phyloP scores from a whole-genome alignment of 2,797 vertebrate species.

The Bryconaethiops microstoma region DNA sequence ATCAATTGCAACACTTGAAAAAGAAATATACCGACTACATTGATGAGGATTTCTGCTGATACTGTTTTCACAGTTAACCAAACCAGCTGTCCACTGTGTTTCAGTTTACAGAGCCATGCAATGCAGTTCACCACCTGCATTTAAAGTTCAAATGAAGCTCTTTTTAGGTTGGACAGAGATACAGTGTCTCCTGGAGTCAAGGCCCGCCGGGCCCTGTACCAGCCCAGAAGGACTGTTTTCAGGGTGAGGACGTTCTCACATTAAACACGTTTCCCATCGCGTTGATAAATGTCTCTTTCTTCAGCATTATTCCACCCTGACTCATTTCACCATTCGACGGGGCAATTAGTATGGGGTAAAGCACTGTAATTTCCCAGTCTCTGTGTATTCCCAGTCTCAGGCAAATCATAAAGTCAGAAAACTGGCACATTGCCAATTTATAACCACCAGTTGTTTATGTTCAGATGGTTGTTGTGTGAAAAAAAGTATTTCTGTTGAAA shows the following conservation, averaged over 20 bases:
- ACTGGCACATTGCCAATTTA: not conserved
- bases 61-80: slow-evolving; percentile 26
- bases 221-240: slow-evolving; percentile 13
- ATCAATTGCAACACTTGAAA: too few relatives aligned
- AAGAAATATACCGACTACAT: too few relatives aligned
- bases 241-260: slow-evolving; percentile 17
- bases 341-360: not conserved
- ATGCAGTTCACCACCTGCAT: slow-evolving; percentile 32
- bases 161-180: slow-evolving; percentile 26
- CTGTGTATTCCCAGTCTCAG: not conserved
- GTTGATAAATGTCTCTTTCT: slow-evolving; percentile 17
- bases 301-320: not conserved
- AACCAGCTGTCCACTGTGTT: slow-evolving; percentile 17
- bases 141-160: slow-evolving; percentile 13
- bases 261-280: not conserved
- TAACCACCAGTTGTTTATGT: not conserved
- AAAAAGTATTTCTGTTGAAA: not conserved
- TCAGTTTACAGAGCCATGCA: slow-evolving; percentile 18
- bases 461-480: not conserved
- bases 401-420: not conserved
- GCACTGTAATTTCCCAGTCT: not conserved
- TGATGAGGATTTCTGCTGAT: not conserved
- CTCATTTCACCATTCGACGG: not conserved
- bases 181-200: slow-evolving; percentile 14
- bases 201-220: not conserved